Conservation (phyloP, 2,888 invertebrate species). For the Limnephilus lunatus region DNA sequence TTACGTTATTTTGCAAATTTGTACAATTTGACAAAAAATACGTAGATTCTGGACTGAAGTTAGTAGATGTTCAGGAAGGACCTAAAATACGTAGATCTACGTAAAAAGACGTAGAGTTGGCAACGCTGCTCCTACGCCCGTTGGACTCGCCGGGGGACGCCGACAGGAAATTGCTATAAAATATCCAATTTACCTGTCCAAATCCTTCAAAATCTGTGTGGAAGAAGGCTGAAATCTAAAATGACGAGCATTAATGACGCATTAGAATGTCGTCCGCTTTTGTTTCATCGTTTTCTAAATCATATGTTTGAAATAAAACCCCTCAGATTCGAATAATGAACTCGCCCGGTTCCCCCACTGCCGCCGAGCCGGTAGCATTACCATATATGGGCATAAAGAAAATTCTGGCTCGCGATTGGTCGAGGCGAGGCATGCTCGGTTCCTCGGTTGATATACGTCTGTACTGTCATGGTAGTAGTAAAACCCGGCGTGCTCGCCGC, state of each 20-base stretch:
- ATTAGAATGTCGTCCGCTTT: neutral
- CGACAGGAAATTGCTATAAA: constrained; percentile 10
- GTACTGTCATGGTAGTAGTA: constrained; percentile 38
- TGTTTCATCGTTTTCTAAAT: constrained; percentile 50
- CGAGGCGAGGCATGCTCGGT: constrained; percentile 68
- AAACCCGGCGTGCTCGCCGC: constrained; percentile 39
- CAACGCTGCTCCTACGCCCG: constrained; percentile 57
- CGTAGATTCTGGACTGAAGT: too few relatives aligned
- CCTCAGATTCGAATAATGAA: constrained; percentile 70
- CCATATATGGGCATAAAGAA: constrained; percentile 91
- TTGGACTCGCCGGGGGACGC: constrained; percentile 59
- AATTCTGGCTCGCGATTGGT: constrained; percentile 82
- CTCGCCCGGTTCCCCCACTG: constrained; percentile 54
- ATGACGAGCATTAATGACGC: neutral
- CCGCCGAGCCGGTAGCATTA: constrained; percentile 77
- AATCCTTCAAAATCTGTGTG: neutral
- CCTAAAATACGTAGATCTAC: too few relatives aligned
- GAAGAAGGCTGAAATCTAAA: constrained; percentile 3
- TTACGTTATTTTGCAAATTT: too few relatives aligned
- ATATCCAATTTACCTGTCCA: neutral
- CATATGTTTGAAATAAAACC: constrained; percentile 74
- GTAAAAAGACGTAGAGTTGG: too few relatives aligned
- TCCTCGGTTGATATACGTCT: neutral
- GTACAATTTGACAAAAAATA: too few relatives aligned
- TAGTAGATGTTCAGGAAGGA: too few relatives aligned